Conservation (phyloP, 2,797 vertebrate species). For the Acanthurus leucopareius region DNA sequence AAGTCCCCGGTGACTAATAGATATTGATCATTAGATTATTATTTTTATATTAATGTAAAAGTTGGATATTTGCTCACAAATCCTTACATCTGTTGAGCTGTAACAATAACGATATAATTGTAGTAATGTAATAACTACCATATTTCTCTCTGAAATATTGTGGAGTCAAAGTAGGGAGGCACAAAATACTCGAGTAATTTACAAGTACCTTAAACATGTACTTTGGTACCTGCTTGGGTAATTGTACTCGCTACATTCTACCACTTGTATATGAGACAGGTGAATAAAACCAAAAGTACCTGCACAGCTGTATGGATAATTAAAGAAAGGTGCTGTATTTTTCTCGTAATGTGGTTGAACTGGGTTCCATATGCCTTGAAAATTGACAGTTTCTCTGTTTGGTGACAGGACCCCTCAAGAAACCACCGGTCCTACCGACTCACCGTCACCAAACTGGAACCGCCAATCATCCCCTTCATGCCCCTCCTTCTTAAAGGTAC, state of each 20-base stretch:
- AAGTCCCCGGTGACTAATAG: too few species aligned
- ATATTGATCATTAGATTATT: background rate
- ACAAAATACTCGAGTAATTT: too few species aligned
- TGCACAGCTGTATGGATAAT: background rate
- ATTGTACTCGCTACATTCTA: too few species aligned
- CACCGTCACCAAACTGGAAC: slow-evolving; percentile 95
- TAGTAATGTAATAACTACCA: too few species aligned
- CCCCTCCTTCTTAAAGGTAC: slow-evolving; percentile 98
- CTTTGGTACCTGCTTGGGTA: too few species aligned
- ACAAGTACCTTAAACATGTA: too few species aligned
- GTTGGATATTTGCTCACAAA: background rate
- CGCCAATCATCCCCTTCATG: slow-evolving; percentile 98
- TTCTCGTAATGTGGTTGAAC: background rate
- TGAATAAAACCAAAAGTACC: too few species aligned
- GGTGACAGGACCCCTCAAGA: slow-evolving; percentile 94
- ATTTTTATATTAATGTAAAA: background rate
- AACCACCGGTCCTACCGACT: slow-evolving; percentile 96
- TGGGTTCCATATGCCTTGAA: background rate
- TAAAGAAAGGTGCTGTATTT: background rate
- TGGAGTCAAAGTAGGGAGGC: too few species aligned
- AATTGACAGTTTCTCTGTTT: slow-evolving; percentile 22
- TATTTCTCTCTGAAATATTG: too few species aligned
- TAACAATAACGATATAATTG: too few species aligned
- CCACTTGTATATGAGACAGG: too few species aligned
- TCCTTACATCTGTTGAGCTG: too few species aligned